A percentile compares a stretch with the other conserved stretches of the same genome.
Evolutionary conservation across 2,113 vertebrate genomes (phyloP).

Genomic region (Ameiurus melas): DNA sequence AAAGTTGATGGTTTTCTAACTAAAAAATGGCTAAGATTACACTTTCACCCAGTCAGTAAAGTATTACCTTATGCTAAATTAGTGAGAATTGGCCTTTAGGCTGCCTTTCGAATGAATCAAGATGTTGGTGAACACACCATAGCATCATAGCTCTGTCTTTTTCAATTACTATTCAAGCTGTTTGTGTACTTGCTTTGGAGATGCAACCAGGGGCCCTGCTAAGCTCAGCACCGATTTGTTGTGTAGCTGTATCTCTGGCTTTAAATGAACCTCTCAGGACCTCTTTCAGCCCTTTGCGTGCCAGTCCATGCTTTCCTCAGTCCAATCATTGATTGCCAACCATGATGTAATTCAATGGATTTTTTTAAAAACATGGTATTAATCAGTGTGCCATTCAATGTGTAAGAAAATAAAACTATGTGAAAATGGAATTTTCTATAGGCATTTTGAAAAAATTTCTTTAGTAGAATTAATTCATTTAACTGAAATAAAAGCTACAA

Average conservation of each 20-base stretch:
- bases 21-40: not conserved
- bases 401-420: not conserved
- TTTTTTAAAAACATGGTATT: constrained; percentile 50
- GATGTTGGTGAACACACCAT: not conserved
- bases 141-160: not conserved
- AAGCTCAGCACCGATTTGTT: not conserved
- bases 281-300: constrained; percentile 3
- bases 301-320: constrained; percentile 26
- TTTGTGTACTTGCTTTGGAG: constrained; percentile 2
- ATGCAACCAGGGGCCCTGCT: not conserved
- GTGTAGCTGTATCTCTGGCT: not conserved
- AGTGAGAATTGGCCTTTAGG: not conserved
- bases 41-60: not conserved
- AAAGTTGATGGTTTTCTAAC: not conserved
- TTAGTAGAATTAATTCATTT: not conserved
- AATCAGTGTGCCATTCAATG: constrained; percentile 37
- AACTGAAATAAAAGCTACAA: not conserved
- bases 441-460: not conserved
- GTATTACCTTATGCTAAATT: not conserved
- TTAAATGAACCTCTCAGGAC: constrained; percentile 4
- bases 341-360: constrained; percentile 48
- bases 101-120: not conserved
- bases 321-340: constrained; percentile 52
- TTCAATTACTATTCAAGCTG: not conserved
- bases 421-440: not conserved